Evolutionary conservation across 2,888 invertebrate genomes (phyloP), one percentile per base, ranked within the genome.

Genomic region (Diaprepes abbreviatus): DNA sequence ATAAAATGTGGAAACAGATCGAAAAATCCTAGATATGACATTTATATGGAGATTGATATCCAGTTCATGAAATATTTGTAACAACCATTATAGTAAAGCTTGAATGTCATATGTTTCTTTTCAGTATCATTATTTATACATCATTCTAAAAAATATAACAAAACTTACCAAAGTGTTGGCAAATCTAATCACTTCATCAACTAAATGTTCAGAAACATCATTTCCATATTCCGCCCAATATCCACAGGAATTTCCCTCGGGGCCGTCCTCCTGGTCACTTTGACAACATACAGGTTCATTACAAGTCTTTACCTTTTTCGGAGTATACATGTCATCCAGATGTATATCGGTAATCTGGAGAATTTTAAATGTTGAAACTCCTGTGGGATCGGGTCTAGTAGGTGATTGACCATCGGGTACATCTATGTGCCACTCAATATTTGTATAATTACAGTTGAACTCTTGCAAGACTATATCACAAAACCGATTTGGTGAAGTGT

Each of bases 271-370:
- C 78, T 90, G 89, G 14, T 89, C 88, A 14, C 76, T 80, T 66
- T 93, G 88, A 79, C 96, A 96, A 80, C 96, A 96, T 3, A 92
- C 85, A 0, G 95, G 93, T 74, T 93, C 92, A 0, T 86, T 87
- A 79, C 96, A 96, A 1, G 92, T 90, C 38, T 90, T 89, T 5
- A 70, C 67, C 0, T 91, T 88, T 28, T 88, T 88, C 0, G 88
- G 85, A 70, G 87, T 86, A 79, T 96, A 96, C 3, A 88, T 79
- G 0, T 91, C 90, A 82, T 96, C 96, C 64, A 92, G 88, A 79
- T 96, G 96, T 14, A 93, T 88, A 79, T 96, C 94, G 0, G 92
- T 89, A 31, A 94, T 78, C 33, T 94, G 90, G 1, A 91, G 86
- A n/a, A 93, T 82, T 73, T 78, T 79, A 17, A 80, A 73, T 1